Base-by-base conservation (phyloP, 2,888 invertebrate genomes). In the Luperina nickerlii region DNA sequence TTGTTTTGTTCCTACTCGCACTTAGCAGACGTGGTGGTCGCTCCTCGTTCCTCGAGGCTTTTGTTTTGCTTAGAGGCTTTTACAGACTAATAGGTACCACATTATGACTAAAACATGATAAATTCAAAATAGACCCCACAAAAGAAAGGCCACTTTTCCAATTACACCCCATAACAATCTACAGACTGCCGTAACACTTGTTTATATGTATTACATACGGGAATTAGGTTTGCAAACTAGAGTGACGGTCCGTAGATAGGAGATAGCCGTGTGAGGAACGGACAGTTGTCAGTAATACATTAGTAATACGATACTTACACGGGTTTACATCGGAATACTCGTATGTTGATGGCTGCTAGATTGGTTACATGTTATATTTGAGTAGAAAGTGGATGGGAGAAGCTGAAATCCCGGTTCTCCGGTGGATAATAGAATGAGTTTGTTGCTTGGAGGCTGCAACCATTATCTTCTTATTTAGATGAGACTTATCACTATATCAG, bases 191-290 rank as follows among this genome's bases (percentile, higher is more conserved):
- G 78, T 87, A 79, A 89, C 85, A 87, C 83, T 88, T 87, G 90
- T 90, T 90, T 85, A 87, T 91, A 91, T 89, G 90, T 90, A 91
- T 89, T 86, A 90, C 90, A 91, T 92, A 85, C 92, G 87, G 83
- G 76, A 90, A 93, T 92, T 93, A 91, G 92, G 89, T 90, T 93
- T 92, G 92, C 93, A 91, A 92, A 93, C 86, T 78, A 88, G 74
- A 77, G 81, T 84, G 86, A 85, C 87, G 87, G 85, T 54, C 74
- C 24, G 74, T 62, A 81, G 92, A 92, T 92, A 86, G n/a, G 0
- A 76, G 93, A 92, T 93, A 92, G 92, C 91, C 92, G 68, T 90
- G 79, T 90, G 82, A 27, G 86, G 84, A 15, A 18, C 66, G 54
- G 1, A 60, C 82, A 70, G 80, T 66, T 67, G 85, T 66, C 73